Evolutionary conservation across 2,888 invertebrate genomes (phyloP).

Genomic region (Ditula angustiorana): DNA sequence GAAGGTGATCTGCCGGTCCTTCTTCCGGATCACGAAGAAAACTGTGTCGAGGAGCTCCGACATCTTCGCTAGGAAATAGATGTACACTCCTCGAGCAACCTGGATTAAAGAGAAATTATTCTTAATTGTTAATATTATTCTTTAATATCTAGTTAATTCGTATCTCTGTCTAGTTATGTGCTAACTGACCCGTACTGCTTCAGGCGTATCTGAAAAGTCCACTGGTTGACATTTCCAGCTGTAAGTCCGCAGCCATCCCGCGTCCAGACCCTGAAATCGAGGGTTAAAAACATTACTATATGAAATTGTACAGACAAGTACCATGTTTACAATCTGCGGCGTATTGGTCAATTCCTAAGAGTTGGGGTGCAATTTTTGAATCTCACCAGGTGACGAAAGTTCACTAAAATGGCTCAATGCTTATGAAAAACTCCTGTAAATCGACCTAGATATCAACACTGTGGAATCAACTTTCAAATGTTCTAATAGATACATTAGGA

Average conservation of each 20-base stretch:
- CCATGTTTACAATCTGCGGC: no score
- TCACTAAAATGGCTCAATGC: no score
- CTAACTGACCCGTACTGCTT: conserved; percentile 90
- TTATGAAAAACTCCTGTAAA: no score
- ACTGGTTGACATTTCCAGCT: conserved; percentile 97
- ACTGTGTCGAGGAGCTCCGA: conserved; percentile 96
- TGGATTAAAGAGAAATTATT: no score
- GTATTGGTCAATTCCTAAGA: no score
- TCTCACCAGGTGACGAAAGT: no score
- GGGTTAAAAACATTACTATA: neutral
- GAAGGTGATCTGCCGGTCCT: conserved; percentile 94
- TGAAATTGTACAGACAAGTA: neutral
- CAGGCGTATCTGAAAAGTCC: conserved; percentile 90
- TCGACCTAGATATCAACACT: no score
- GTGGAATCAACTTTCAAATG: no score
- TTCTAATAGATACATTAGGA: no score
- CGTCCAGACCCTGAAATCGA: conserved; percentile 87
- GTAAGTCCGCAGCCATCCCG: conserved; percentile 93
- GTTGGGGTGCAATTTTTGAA: no score
- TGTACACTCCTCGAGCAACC: conserved; percentile 91
- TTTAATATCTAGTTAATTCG: no score
- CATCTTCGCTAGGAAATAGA: conserved; percentile 95
- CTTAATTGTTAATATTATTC: neutral
- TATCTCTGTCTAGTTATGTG: no score
- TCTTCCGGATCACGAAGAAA: conserved; percentile 97